Conservation (phyloP, 2,797 vertebrate species). For the Mionectes olivaceus region DNA sequence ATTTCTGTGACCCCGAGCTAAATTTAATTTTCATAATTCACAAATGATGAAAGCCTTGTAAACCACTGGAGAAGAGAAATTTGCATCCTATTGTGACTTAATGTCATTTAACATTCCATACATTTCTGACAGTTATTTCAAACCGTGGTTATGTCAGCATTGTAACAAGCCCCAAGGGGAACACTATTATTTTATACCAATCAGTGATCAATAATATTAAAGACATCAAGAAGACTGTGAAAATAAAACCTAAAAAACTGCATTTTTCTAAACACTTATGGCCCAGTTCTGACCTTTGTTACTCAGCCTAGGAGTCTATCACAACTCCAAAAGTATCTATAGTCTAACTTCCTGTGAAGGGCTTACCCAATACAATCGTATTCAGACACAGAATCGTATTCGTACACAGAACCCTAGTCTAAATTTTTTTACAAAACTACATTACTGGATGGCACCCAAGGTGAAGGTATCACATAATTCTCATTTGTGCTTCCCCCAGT, state of each 20-base stretch:
- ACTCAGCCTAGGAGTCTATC: neutral
- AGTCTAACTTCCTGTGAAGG: neutral
- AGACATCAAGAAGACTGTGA: neutral
- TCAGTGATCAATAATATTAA: neutral
- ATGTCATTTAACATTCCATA: conserved; percentile 8
- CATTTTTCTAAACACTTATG: neutral
- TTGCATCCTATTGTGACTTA: conserved; percentile 12
- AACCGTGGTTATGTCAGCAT: neutral
- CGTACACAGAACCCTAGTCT: neutral
- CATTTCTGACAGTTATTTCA: neutral
- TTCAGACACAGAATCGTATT: too few species aligned
- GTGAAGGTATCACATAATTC: neutral
- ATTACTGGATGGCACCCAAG: neutral
- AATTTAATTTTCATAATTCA: conserved; percentile 24
- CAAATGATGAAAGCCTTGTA: neutral
- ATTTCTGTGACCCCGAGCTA: neutral
- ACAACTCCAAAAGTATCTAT: neutral
- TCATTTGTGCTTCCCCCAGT: neutral
- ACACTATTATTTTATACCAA: neutral
- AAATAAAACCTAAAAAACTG: neutral
- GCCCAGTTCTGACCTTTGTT: neutral
- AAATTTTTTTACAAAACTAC: neutral
- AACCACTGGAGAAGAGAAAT: conserved; percentile 26
- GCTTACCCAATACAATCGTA: neutral
- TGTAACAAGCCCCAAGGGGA: neutral